Evolutionary conservation across 2,797 vertebrate genomes (phyloP).

Genomic region (Pampus argenteus): DNA sequence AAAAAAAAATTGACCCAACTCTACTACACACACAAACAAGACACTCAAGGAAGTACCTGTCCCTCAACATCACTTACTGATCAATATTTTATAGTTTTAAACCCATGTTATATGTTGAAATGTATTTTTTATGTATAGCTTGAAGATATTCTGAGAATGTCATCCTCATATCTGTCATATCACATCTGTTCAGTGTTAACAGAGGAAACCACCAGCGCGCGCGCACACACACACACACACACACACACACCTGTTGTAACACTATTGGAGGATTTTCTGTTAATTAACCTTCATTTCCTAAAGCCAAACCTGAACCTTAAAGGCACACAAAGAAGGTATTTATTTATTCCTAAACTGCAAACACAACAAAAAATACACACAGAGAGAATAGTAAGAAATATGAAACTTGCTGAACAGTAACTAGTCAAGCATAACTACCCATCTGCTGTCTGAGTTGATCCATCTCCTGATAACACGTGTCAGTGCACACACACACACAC

Average conservation of each 20-base stretch:
- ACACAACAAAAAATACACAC: neutral
- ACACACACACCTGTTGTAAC: conserved; percentile 23
- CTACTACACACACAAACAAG: too few relatives aligned
- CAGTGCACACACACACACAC: neutral
- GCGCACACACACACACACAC: too few relatives aligned
- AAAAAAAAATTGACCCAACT: too few relatives aligned
- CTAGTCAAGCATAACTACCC: conserved; percentile 8
- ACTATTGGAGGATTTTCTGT: neutral
- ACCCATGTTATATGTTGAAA: too few relatives aligned
- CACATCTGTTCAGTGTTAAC: conserved; percentile 15
- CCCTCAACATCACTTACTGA: too few relatives aligned
- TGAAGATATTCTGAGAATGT: neutral
- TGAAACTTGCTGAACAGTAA: conserved; percentile 20
- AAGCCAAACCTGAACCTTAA: neutral
- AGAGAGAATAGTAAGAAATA: neutral
- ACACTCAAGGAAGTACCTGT: too few relatives aligned
- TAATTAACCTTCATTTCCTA: neutral
- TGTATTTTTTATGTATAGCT: too few relatives aligned
- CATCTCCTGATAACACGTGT: neutral
- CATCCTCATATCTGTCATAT: conserved; percentile 16
- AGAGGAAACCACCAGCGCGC: conserved; percentile 29
- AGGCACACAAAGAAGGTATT: neutral
- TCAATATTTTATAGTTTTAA: too few relatives aligned
- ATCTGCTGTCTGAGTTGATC: conserved; percentile 1
- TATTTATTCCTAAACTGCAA: too few relatives aligned